Evolutionary conservation across 2,888 invertebrate genomes (phyloP).

Genomic region (Microplitis manilae): DNA sequence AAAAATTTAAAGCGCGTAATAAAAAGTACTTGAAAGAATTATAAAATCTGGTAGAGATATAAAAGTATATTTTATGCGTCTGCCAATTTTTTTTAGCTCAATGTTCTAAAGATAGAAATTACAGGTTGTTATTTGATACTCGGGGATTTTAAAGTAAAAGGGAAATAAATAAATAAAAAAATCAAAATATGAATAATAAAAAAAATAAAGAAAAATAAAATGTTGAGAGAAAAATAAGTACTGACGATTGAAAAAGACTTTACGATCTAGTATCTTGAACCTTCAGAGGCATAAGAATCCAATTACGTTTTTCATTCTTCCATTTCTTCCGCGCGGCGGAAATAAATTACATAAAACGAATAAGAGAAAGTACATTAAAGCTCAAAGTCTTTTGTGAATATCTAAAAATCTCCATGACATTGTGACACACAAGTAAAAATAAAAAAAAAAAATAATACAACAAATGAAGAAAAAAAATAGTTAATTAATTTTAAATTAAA

Average conservation of each 20-base stretch:
- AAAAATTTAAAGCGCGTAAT: too few relatives aligned
- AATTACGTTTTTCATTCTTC: constrained; percentile 24
- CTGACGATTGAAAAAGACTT: not conserved
- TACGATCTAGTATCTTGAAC: constrained; percentile 4
- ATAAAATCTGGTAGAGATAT: too few relatives aligned
- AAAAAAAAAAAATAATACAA: not conserved
- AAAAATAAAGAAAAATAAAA: not conserved
- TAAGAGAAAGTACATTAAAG: constrained; percentile 11
- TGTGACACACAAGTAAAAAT: not conserved
- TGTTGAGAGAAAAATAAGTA: not conserved
- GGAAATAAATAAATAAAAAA: not conserved
- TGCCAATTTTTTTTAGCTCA: too few relatives aligned
- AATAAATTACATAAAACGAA: constrained; percentile 16
- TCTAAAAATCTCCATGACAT: not conserved
- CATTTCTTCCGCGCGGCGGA: constrained; percentile 22
- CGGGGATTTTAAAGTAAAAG: too few relatives aligned
- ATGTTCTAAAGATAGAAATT: too few relatives aligned
- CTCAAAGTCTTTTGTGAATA: not conserved
- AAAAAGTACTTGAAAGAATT: too few relatives aligned
- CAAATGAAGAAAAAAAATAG: not conserved
- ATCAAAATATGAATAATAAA: not conserved
- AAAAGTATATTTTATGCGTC: too few relatives aligned
- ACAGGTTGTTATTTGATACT: too few relatives aligned
- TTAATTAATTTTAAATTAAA: not conserved
- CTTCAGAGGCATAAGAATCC: constrained; percentile 12